Percentiles rank a stretch among this genome's conserved stretches.
Conservation (phyloP, 2,888 invertebrate species). For the Hypolimnas misippus region DNA sequence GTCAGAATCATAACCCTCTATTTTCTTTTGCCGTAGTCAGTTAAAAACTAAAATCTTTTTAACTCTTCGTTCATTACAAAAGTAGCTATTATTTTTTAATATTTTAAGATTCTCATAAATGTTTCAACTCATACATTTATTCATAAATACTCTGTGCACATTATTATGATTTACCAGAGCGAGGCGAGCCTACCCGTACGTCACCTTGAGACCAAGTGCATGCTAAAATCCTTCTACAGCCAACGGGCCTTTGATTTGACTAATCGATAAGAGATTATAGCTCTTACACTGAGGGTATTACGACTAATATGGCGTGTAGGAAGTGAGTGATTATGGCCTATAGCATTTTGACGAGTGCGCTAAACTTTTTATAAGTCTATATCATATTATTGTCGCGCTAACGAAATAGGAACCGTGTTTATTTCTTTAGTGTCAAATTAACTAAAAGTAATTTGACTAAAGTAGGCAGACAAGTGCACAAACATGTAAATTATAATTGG, state of each 20-base stretch:
- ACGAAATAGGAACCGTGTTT: conserved; percentile 24
- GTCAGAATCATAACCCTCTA: too few species aligned
- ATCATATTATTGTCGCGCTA: conserved; percentile 18
- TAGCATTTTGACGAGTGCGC: neutral
- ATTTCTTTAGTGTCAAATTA: conserved; percentile 18
- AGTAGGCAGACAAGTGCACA: conserved; percentile 20
- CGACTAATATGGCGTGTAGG: conserved; percentile 4
- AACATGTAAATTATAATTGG: too few species aligned
- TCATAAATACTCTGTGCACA: conserved; percentile 21
- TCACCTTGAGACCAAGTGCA: conserved; percentile 42
- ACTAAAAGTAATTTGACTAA: conserved; percentile 20
- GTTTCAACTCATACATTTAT: too few species aligned
- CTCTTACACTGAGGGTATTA: neutral
- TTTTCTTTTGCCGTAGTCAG: too few species aligned
- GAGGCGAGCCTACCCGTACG: conserved; percentile 39
- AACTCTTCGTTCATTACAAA: too few species aligned
- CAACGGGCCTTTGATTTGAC: conserved; percentile 20
- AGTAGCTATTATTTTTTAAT: too few species aligned
- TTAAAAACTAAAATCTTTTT: too few species aligned
- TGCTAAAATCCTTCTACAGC: conserved; percentile 36
- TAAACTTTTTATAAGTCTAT: conserved; percentile 10
- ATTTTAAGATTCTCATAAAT: neutral
- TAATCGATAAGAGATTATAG: conserved; percentile 9
- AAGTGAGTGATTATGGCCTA: conserved; percentile 10
- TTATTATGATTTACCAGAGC: conserved; percentile 35